Evolutionary conservation across 2,113 vertebrate genomes (phyloP).

Genomic region (Numenius arquata): DNA sequence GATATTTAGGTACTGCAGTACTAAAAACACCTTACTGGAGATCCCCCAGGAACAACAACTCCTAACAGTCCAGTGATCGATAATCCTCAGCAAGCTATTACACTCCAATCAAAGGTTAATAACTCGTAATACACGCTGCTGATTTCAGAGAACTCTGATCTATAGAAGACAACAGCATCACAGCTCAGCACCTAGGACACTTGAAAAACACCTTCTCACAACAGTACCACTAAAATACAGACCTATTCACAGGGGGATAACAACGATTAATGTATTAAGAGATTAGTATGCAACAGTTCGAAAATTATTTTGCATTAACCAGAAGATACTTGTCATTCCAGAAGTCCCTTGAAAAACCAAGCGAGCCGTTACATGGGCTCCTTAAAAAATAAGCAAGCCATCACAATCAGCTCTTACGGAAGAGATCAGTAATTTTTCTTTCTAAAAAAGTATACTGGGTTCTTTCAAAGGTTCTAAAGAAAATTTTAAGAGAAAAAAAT

Average conservation of each 20-base stretch:
- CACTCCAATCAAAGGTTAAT: background rate
- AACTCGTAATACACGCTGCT: background rate
- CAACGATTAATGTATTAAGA: background rate
- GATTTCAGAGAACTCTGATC: background rate
- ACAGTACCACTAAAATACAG: background rate
- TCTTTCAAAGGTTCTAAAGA: background rate
- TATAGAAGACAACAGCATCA: background rate
- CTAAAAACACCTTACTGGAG: background rate
- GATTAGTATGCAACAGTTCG: background rate
- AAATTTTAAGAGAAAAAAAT: background rate
- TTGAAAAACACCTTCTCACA: background rate
- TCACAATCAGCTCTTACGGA: background rate
- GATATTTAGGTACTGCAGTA: background rate
- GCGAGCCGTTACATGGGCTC: background rate
- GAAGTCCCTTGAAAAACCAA: background rate
- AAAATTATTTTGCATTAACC: background rate
- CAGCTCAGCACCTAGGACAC: no score
- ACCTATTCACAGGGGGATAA: background rate
- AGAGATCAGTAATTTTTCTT: background rate
- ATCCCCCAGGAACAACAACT: background rate
- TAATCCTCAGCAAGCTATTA: background rate
- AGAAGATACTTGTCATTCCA: background rate
- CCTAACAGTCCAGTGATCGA: background rate
- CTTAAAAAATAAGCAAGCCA: background rate
- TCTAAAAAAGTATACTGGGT: background rate